A percentile compares a stretch with the other conserved stretches of the same genome.
These are phyloP conservation scores for Tilapia sparmanii DNA, from an alignment of 2,113 vertebrate genomes.

Conservation along the genomic window DNA sequence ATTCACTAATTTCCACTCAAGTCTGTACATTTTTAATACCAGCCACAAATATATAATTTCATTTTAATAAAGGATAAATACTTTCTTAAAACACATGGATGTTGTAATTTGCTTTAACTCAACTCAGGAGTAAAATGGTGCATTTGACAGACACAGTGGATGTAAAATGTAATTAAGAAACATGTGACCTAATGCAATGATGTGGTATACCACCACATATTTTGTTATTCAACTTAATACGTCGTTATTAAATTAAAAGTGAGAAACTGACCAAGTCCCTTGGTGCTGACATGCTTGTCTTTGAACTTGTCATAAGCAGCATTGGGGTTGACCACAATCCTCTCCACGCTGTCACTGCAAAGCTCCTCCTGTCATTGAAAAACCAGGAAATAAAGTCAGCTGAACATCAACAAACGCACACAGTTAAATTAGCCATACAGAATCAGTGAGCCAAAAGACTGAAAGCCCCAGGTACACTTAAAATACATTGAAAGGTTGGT, in stretches of 20 bases:
- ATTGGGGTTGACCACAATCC: constrained; percentile 97
- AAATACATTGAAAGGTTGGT: background rate
- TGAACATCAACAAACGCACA: background rate
- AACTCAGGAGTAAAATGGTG: background rate
- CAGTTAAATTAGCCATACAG: background rate
- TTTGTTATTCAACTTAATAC: background rate
- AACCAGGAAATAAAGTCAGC: background rate
- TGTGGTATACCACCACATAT: background rate
- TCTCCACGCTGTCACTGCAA: constrained; percentile 92
- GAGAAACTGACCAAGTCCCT: constrained; percentile 82
- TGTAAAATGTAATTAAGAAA: background rate
- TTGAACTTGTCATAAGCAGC: constrained; percentile 96
- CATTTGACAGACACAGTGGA: background rate
- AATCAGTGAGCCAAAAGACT: constrained; percentile 7
- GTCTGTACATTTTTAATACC: background rate
- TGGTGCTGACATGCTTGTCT: constrained; percentile 88
- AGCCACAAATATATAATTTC: background rate
- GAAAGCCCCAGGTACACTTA: background rate
- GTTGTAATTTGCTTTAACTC: background rate
- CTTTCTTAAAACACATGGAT: background rate
- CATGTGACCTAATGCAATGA: background rate
- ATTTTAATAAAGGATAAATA: background rate
- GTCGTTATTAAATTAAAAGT: background rate
- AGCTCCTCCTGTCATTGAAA: constrained; percentile 84
- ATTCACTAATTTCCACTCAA: background rate